A percentile compares a stretch with the other conserved stretches of the same genome.
phyloP scores from a whole-genome alignment of 2,113 vertebrate genomes.

The Microtus ochrogaster region DNA sequence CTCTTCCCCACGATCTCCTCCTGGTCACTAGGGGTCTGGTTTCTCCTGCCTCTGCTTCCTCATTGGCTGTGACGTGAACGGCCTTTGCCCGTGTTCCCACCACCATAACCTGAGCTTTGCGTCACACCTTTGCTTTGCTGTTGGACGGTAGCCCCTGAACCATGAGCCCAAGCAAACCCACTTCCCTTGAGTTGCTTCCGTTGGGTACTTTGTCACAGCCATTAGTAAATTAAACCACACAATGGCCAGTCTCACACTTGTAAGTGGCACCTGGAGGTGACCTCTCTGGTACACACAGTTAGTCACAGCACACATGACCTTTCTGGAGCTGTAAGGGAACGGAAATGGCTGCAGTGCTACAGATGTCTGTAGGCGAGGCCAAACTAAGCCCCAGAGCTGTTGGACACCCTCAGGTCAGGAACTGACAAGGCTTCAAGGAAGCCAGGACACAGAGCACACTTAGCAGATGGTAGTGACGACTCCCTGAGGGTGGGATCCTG shows the following conservation, averaged over 20 bases:
- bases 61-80: too few relatives aligned
- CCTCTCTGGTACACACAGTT: not conserved
- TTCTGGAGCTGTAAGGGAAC: not conserved
- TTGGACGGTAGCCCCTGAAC: not conserved
- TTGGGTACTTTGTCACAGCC: not conserved
- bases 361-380: not conserved
- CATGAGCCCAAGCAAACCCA: not conserved
- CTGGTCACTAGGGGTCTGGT: not conserved
- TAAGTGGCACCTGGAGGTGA: not conserved
- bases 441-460: not conserved
- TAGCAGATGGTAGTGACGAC: accelerated
- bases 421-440: not conserved
- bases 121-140: not conserved
- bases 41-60: not conserved
- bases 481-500: not conserved
- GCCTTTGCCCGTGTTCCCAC: not conserved
- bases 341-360: not conserved
- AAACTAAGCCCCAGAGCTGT: not conserved
- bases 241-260: not conserved
- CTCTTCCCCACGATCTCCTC: not conserved
- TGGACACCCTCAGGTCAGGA: not conserved
- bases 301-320: not conserved
- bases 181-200: not conserved
- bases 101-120: not conserved
- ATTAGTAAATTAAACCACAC: not conserved